Percentiles rank a stretch among this genome's conserved stretches.
These are phyloP conservation scores for Myotis planiceps DNA, from an alignment of 2,797 vertebrate species.

Conservation along the genomic window DNA sequence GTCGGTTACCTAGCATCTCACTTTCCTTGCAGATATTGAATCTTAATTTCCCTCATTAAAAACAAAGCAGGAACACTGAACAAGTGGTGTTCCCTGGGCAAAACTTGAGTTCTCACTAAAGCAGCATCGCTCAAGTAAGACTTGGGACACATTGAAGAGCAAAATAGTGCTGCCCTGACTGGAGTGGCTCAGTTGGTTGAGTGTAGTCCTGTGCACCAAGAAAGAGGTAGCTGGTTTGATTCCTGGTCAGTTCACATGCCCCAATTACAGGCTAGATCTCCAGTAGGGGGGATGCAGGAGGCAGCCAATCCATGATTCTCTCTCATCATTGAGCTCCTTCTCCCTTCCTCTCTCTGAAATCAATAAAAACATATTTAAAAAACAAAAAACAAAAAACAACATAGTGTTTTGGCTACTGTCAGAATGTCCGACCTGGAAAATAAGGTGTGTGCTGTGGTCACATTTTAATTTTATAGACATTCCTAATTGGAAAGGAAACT, in stretches of 20 bases:
- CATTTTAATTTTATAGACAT: background rate
- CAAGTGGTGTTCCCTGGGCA: accelerated
- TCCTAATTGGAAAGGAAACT: background rate
- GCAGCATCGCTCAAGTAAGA: background rate
- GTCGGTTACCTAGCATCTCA: background rate
- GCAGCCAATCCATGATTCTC: too few relatives aligned
- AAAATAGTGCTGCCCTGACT: background rate
- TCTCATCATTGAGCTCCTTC: too few relatives aligned
- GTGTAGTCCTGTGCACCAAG: too few relatives aligned
- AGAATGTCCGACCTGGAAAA: background rate
- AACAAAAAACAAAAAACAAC: too few relatives aligned
- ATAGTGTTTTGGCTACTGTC: background rate
- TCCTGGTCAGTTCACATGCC: too few relatives aligned
- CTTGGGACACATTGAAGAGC: background rate
- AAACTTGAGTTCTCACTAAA: background rate
- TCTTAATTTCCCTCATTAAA: slow-evolving; percentile 52
- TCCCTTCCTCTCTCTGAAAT: too few relatives aligned
- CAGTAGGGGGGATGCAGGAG: too few relatives aligned
- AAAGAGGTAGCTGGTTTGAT: too few relatives aligned
- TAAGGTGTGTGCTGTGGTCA: background rate
- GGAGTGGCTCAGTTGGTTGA: too few relatives aligned
- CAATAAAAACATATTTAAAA: too few relatives aligned
- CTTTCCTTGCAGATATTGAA: slow-evolving; percentile 18
- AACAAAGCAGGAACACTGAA: background rate
- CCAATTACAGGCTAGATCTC: too few relatives aligned